Evolutionary conservation across 2,113 vertebrate genomes (phyloP).

Genomic region (Capra hircus): DNA sequence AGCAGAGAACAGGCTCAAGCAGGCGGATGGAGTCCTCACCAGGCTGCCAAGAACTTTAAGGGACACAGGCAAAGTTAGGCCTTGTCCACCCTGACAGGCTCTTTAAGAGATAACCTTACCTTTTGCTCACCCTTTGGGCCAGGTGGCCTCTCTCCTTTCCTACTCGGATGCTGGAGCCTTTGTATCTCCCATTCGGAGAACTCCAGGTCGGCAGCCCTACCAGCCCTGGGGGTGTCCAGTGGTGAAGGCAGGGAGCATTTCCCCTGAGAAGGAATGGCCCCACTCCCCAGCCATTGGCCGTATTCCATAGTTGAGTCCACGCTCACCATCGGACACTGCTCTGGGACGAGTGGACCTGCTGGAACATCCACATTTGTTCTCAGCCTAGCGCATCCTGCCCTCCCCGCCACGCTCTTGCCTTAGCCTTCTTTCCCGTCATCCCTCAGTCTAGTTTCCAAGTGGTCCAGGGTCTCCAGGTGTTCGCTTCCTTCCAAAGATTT

Average conservation of each 20-base stretch:
- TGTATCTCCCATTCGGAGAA: neutral
- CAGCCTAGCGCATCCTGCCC: neutral
- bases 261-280: neutral
- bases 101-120: neutral
- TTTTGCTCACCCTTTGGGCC: neutral
- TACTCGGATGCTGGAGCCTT: neutral
- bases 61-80: neutral
- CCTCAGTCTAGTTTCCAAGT: neutral
- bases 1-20: neutral
- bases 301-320: too few relatives aligned
- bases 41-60: neutral
- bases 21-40: neutral
- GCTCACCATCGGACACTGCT: neutral
- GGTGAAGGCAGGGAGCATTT: neutral
- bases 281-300: too few relatives aligned
- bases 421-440: neutral
- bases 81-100: neutral
- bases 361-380: neutral
- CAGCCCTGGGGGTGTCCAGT: neutral
- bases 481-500: neutral
- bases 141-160: neutral
- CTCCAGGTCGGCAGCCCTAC: fast-evolving
- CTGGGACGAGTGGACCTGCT: neutral
- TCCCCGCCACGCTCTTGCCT: neutral
- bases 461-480: neutral